Evolutionary conservation across 2,113 vertebrate species (phyloP), one percentile per base, ranked within the genome.

Genomic region (Lophochroa leadbeateri): DNA sequence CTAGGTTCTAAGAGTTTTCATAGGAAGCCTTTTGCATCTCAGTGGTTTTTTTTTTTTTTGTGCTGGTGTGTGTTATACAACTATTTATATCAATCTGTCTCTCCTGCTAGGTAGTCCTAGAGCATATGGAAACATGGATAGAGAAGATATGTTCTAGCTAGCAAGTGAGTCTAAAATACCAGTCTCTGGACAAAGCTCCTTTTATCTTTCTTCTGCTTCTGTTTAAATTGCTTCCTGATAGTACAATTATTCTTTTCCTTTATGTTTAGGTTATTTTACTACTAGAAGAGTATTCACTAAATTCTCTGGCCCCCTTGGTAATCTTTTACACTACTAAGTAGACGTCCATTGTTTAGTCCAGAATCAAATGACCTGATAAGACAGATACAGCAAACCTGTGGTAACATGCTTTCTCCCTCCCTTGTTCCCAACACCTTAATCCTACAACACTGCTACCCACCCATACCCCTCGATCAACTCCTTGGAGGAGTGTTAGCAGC

Each of bases 391-490:
- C 52, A 81, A 63, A 91, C 20, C 58, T 69, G 35, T 49, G 20
- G 20, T 47, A 75, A 71, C n/a, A 20, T 7, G 14, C 24, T 64
- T 31, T 50, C 49, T 88, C 69, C 46, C 6, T 67, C 29, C 33
- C 33, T 67, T 60, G 9, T 50, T 79, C 27, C 47, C 0, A 0
- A 33, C 35, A 44, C 16, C n/a, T 63, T 87, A 84, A 76, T 90
- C 39, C 33, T 68, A 28, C 24, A 61, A 11, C 61, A 27, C 12
- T 64, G 61, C 70, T 3, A 2, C 33, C 6, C 27, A 46, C 25
- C 50, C 0, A 0, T 60, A 77, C 7, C 4, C 7, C 13, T 58
- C 0, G 1, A 31, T 82, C 52, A 58, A 35, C 52, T 90, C 14
- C 37, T 60, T 55, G 39, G 6, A 85, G 27, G 33, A 85, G 18